Evolutionary conservation across 2,113 vertebrate species (phyloP), one percentile per base, ranked within the genome.

Genomic region (Jaculus jaculus): DNA sequence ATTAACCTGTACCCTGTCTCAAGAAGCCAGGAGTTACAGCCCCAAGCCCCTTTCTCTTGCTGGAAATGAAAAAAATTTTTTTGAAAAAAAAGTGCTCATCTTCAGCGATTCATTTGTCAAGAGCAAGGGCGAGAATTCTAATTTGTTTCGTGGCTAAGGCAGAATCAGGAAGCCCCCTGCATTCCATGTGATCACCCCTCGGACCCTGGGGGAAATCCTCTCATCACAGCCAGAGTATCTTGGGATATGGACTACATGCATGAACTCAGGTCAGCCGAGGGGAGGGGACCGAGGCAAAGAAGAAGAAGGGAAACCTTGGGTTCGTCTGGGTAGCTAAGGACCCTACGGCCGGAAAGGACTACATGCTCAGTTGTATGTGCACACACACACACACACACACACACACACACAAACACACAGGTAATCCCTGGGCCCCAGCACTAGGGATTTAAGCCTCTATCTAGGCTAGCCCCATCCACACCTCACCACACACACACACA

Each of bases 391-490:
- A 11, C 54, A 12, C 42, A 32, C 81, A 13, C 91, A 26, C 28
- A 58, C 84, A 60, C 72, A 39, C 66, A 47, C 54, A 47, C 74
- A 34, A 34, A 58, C 66, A 65, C 87, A 60, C 83, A 39, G 24
- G 3, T 94, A 87, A 95, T 96, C 72, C 63, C 95, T 95, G 84
- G 80, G 79, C 24, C 89, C 91, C 69, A 34, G 72, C 63, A 73
- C 63, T 2, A 65, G 47, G 51, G 84, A 20, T 65, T 91, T 96
- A 95, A 93, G 77, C 86, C 3, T 71, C 79, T 89, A 78, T 95
- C 81, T 81, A 74, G 87, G 93, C 93, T 77, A 77, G 65, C 80
- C 60, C 32, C 34, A 1, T 30, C 80, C 77, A 42, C 34, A 0
- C n/a, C 51, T 8, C 51, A 7, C 51, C 12, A 51, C 51, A 7